Evolutionary conservation across 2,113 vertebrate species (phyloP), one percentile per base, ranked within the genome.

Genomic region (Tragelaphus strepsiceros): DNA sequence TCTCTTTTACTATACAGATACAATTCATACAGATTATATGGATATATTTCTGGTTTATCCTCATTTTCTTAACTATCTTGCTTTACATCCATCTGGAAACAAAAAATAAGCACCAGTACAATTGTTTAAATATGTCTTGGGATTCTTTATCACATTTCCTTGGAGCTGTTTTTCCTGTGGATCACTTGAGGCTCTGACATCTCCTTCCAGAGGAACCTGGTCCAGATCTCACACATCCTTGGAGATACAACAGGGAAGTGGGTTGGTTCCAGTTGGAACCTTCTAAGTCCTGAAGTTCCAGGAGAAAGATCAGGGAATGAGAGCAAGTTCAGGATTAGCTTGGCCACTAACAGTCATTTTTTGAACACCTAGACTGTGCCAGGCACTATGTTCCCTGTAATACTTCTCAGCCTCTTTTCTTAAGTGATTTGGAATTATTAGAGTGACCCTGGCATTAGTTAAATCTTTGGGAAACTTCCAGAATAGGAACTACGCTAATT

Each of bases 371-470:
- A 88, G 32, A 5, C 16, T 95, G 17, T 71, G 32, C 58, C 58
- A 80, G 51, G 13, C 84, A 80, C 43, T 22, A 28, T 94, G 51
- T 82, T 90, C 67, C 71, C 26, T 83, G 1, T 87, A 43, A 56
- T 91, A 54, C 26, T 88, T 97, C 51, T 94, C 71, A 30, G 22
- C 51, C 35, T 83, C 16, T 97, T 22, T 94, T 61, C 3, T 94
- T 62, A 96, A 95, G 28, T 92, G 80, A 86, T 90, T 92, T 85
- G 16, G 13, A 95, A 92, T 91, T 96, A 51, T 21, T 96, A 46
- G 35, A 87, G 6, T 91, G 90, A 89, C 15, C 46, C 11, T 88
- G n/a, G 26, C 88, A 81, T 90, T 93, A 62, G 19, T 87, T 51
- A 88, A 74, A 24, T 87, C 43, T 93, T 91, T 95, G 28, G 26